A percentile compares a stretch with the other conserved stretches of the same genome.
Conservation (phyloP, 2,888 invertebrate species). For the Pomacea canaliculata region DNA sequence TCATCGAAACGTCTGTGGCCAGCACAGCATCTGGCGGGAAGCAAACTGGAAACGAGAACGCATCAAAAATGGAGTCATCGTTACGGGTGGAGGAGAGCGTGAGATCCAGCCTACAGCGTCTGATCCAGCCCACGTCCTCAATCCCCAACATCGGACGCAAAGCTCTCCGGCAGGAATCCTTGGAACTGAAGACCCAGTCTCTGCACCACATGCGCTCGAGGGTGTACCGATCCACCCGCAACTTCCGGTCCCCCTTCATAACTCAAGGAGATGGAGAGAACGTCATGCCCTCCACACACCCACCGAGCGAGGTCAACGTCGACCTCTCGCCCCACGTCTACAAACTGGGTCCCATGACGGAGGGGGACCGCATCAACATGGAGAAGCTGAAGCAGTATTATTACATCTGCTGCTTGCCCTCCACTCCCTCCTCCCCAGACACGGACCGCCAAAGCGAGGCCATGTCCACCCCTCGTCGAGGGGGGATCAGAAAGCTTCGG, state of each 20-base stretch:
- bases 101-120: constrained; percentile 46
- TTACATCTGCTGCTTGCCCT: constrained; percentile 50
- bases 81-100: constrained; percentile 47
- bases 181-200: constrained; percentile 30
- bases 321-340: constrained; percentile 23
- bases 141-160: constrained; percentile 50
- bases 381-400: constrained; percentile 45
- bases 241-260: constrained; percentile 23
- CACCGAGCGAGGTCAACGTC: background rate
- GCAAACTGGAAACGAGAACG: background rate
- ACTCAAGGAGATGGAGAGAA: background rate
- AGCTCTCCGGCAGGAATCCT: constrained; percentile 27
- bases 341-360: constrained; percentile 29
- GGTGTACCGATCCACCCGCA: constrained; percentile 20
- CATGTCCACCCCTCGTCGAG: background rate
- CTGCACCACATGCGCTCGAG: constrained; percentile 23
- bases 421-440: constrained; percentile 33
- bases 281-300: background rate
- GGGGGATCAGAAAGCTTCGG: background rate
- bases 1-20: constrained; percentile 39
- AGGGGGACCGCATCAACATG: constrained; percentile 27
- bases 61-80: background rate
- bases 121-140: constrained; percentile 47
- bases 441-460: background rate
- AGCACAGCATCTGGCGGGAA: background rate